A percentile compares a stretch with the other conserved stretches of the same genome.
Evolutionary conservation across 2,888 invertebrate species (phyloP).

Genomic region (Stramonita haemastoma): DNA sequence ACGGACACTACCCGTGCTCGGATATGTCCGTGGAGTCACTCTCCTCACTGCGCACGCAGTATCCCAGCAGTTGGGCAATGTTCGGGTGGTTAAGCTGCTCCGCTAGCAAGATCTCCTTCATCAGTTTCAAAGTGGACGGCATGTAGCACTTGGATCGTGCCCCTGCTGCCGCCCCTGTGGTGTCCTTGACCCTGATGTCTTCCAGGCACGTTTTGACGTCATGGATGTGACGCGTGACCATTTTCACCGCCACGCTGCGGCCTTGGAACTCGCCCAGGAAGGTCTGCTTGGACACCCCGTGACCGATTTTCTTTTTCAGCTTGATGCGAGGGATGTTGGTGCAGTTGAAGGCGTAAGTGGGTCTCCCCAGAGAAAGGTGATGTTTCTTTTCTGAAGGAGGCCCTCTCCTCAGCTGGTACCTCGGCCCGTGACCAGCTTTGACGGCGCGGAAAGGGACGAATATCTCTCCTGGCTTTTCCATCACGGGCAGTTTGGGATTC

Average conservation of each 20-base stretch:
- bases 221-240: slow-evolving; percentile 73
- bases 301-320: slow-evolving; percentile 69
- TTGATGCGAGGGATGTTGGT: slow-evolving; percentile 66
- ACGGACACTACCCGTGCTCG: slow-evolving; percentile 73
- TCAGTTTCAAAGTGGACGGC: slow-evolving; percentile 71
- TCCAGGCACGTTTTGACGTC: slow-evolving; percentile 70
- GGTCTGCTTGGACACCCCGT: slow-evolving; percentile 74
- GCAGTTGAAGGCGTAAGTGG: slow-evolving; percentile 64
- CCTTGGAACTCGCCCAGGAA: slow-evolving; percentile 66
- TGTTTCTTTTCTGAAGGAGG: background rate
- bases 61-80: slow-evolving; percentile 69
- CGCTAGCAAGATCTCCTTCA: slow-evolving; percentile 74
- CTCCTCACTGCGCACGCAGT: slow-evolving; percentile 73
- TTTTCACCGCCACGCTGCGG: slow-evolving; percentile 68
- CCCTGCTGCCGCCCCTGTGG: slow-evolving; percentile 44
- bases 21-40: slow-evolving; percentile 71
- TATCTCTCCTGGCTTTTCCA: background rate
- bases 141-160: slow-evolving; percentile 62
- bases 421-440: background rate
- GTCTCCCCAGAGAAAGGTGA: background rate
- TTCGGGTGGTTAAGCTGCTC: slow-evolving; percentile 72
- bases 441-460: slow-evolving; percentile 27
- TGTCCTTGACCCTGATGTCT: slow-evolving; percentile 45
- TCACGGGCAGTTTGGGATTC: background rate
- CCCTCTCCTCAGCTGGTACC: background rate